Conservation (phyloP, 2,113 vertebrate species). For the Charadrius vociferus region DNA sequence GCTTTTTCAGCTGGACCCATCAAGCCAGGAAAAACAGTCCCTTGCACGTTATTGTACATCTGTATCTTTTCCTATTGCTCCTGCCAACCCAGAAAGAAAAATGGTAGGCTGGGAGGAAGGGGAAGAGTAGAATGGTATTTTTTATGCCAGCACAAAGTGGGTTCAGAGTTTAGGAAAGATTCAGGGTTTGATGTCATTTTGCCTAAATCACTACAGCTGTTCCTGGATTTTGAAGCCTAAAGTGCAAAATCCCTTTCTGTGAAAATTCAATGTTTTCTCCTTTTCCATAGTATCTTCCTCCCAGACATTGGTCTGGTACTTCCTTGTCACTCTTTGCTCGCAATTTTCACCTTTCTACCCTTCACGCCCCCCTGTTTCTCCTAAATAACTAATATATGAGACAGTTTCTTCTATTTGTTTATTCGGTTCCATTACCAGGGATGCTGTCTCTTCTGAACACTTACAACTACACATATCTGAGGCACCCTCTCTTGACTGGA, state of each 20-base stretch:
- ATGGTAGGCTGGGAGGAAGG: background rate
- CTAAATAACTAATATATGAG: background rate
- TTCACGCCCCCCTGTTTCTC: background rate
- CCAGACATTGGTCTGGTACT: background rate
- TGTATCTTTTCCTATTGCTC: background rate
- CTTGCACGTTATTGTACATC: background rate
- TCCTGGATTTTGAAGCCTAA: background rate
- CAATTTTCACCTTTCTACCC: background rate
- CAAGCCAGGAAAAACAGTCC: background rate
- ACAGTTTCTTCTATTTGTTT: background rate
- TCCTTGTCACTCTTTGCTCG: background rate
- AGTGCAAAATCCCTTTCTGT: background rate
- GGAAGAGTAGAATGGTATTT: background rate
- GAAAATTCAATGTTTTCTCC: background rate
- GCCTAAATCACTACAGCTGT: fast-evolving
- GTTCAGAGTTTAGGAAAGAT: background rate
- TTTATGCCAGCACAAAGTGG: background rate
- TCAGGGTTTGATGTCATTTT: background rate
- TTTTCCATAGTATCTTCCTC: background rate
- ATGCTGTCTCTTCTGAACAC: background rate
- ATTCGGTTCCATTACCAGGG: background rate
- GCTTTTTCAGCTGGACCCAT: background rate
- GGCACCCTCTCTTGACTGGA: background rate
- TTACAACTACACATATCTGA: background rate
- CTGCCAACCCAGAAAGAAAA: background rate